Evolutionary conservation across 1,140 invertebrate genomes (phyloP), one percentile per base, ranked within the genome.

Genomic region (Stenopsyche tienmushanensis): DNA sequence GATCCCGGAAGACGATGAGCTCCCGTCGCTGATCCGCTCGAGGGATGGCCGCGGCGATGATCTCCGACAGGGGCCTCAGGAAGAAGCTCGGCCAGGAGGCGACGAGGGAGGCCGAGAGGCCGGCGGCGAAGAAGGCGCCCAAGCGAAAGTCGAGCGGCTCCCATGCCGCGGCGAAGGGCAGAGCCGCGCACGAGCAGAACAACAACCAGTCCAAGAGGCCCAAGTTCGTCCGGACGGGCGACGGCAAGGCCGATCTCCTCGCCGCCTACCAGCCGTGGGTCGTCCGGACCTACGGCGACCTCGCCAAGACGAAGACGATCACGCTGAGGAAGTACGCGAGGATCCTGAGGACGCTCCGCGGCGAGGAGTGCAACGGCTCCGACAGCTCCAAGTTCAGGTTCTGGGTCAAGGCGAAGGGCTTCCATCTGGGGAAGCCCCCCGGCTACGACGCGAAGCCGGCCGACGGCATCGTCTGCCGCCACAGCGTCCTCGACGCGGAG

Each of bases 401-500:
- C 77, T 97, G 94, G 95, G 94, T 97, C 66, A 95, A 96, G 80
- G 92, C 92, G 67, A 96, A 97, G 77, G 94, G 94, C 71, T 94
- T 95, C 74, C 87, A 90, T 67, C 83, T 94, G 20, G 91, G 90
- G 3, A 83, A 85, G 73, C 88, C 88, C 18, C 78, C 83, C 9
- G 86, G 85, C 0, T 87, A 89, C 73, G 84, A 86, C 34, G 82
- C 84, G 3, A 87, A 86, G 75, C 84, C 85, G 15, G 84, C 86
- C 20, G 86, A 88, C 73, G 82, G 82, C 41, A 88, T 88, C 68
- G 82, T 88, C 25, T 87, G 86, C 57, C 77, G 86, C 63, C 86
- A 86, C 74, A 87, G 86, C 69, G 85, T 88, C 41, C 72, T 76
- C 65, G 83, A 84, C 65, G 76, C 78, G 9, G 83, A 84, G 39